Conservation (phyloP, 2,797 vertebrate species). For the Melopsittacus undulatus region DNA sequence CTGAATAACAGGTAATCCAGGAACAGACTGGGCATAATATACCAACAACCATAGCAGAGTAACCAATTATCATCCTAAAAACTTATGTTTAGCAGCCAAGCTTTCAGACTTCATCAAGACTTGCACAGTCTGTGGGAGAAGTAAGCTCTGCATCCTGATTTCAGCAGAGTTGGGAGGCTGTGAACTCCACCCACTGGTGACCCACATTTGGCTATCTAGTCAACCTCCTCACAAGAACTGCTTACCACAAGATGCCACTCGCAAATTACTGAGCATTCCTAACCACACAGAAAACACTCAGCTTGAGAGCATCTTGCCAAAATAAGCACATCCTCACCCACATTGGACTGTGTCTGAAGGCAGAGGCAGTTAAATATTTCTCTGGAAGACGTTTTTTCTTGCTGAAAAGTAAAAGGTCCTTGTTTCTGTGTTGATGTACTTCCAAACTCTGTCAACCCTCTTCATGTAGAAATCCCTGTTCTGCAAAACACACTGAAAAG, state of each 20-base stretch:
- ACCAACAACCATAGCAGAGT: background rate
- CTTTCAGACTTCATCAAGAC: background rate
- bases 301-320: slow-evolving; percentile 8
- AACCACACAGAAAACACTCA: slow-evolving; percentile 18
- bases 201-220: slow-evolving; percentile 37
- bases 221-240: background rate
- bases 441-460: background rate
- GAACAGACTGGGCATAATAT: background rate
- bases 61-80: background rate
- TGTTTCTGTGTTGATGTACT: background rate
- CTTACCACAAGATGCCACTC: slow-evolving; percentile 4
- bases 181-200: slow-evolving; percentile 42
- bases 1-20: background rate
- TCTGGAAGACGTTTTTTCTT: slow-evolving; percentile 5
- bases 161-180: background rate
- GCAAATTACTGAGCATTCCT: slow-evolving; percentile 33
- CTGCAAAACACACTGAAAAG: background rate
- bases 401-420: slow-evolving; percentile 39
- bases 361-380: slow-evolving; percentile 27
- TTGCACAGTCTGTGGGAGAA: background rate
- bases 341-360: slow-evolving; percentile 15
- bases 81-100: background rate
- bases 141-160: background rate
- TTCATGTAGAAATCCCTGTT: background rate
- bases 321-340: slow-evolving; percentile 41